These are phyloP conservation scores for Amyelois transitella DNA, from an alignment of 1,140 invertebrate species.

Conservation along the genomic window DNA sequence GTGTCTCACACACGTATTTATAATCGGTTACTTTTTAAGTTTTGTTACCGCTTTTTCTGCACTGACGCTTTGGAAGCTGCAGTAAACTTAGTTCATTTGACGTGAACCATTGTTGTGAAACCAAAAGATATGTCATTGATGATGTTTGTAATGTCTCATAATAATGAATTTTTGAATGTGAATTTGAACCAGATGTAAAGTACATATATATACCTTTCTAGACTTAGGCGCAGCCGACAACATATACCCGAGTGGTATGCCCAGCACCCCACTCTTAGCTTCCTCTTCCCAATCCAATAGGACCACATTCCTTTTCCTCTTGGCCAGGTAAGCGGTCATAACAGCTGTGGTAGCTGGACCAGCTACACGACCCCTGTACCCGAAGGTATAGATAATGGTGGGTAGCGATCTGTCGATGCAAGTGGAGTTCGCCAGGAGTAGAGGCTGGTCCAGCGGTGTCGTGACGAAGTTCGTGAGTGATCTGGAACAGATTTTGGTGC, in stretches of 20 bases:
- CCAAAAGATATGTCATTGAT: too few species aligned
- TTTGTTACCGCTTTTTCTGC: too few species aligned
- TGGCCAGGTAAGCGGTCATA: slow-evolving; percentile 38
- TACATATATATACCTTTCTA: slow-evolving; percentile 36
- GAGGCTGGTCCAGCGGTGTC: slow-evolving; percentile 31
- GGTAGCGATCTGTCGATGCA: slow-evolving; percentile 37
- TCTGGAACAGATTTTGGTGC: slow-evolving; percentile 24
- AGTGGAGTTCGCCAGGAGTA: slow-evolving; percentile 21
- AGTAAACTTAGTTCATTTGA: too few species aligned
- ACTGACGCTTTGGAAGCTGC: too few species aligned
- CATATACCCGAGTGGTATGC: slow-evolving; percentile 46
- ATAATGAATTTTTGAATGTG: too few species aligned
- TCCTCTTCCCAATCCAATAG: slow-evolving; percentile 60
- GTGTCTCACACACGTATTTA: too few species aligned
- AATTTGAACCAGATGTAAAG: neutral
- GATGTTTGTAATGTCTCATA: too few species aligned
- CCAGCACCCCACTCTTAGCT: slow-evolving; percentile 41
- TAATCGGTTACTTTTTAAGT: too few species aligned
- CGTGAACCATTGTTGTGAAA: too few species aligned
- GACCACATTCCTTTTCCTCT: slow-evolving; percentile 50
- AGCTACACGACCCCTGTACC: slow-evolving; percentile 37
- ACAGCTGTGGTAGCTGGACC: slow-evolving; percentile 56
- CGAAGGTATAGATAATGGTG: slow-evolving; percentile 55
- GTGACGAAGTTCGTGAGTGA: slow-evolving; percentile 34
- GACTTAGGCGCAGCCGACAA: slow-evolving; percentile 48